These are phyloP conservation scores for Caradrina clavipalpis DNA, from an alignment of 2,888 invertebrate species.

Conservation along the genomic window DNA sequence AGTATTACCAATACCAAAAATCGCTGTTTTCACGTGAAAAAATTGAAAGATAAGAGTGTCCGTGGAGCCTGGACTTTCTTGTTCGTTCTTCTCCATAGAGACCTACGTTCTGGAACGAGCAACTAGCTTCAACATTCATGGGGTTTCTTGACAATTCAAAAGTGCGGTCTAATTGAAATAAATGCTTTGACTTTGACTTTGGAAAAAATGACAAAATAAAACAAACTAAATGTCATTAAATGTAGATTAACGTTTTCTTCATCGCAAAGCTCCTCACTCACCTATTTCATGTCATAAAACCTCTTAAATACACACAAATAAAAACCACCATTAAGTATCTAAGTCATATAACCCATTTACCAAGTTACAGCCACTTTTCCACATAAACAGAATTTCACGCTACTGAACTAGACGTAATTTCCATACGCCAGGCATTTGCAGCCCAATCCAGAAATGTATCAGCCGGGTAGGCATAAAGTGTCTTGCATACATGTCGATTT, in stretches of 20 bases:
- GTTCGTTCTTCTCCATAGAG: no score
- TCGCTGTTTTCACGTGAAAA: no score
- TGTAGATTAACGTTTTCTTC: not conserved
- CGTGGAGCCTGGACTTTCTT: no score
- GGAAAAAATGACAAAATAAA: no score
- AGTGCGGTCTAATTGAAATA: no score
- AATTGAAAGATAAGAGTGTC: no score
- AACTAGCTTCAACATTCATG: no score
- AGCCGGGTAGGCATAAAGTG: slow-evolving; percentile 46
- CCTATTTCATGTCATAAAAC: not conserved
- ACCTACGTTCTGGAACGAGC: no score
- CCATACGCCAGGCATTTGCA: slow-evolving; percentile 23
- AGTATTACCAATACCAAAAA: no score
- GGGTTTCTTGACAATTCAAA: no score
- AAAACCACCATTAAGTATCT: not conserved
- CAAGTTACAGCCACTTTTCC: not conserved
- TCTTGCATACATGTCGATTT: slow-evolving; percentile 62
- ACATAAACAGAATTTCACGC: slow-evolving; percentile 1
- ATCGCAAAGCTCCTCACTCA: no score
- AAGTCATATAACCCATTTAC: not conserved
- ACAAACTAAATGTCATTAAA: not conserved
- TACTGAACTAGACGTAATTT: slow-evolving; percentile 11
- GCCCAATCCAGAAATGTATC: slow-evolving; percentile 43
- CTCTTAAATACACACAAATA: not conserved
- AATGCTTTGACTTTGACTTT: no score